Percentiles rank a stretch among this genome's conserved stretches.
These are phyloP conservation scores for Chelonus formosanus DNA, from an alignment of 2,888 invertebrate species.

Conservation along the genomic window DNA sequence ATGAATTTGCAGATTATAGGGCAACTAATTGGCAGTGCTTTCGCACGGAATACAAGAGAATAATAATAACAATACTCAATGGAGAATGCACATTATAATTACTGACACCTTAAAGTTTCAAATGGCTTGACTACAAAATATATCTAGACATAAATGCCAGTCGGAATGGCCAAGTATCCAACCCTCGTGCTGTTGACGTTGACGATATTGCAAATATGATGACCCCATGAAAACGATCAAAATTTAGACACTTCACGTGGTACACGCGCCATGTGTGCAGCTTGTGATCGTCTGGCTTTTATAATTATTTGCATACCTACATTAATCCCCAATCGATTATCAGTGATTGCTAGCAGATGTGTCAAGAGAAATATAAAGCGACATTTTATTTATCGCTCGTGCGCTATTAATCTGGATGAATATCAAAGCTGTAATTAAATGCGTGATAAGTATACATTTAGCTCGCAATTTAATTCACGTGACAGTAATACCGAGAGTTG, in stretches of 20 bases:
- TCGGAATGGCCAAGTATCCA: constrained; percentile 49
- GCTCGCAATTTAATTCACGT: constrained; percentile 29
- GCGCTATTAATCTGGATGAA: constrained; percentile 26
- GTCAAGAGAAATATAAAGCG: constrained; percentile 24
- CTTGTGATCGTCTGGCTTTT: neutral
- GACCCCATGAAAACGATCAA: constrained; percentile 53
- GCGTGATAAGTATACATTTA: constrained; percentile 29
- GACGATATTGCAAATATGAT: constrained; percentile 46
- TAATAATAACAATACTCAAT: constrained; percentile 10
- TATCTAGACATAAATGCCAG: constrained; percentile 55
- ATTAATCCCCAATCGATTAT: constrained; percentile 24
- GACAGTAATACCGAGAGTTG: constrained; percentile 14
- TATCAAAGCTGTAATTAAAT: constrained; percentile 31
- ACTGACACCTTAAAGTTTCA: constrained; percentile 58
- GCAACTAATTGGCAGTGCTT: constrained; percentile 48
- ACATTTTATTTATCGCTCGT: constrained; percentile 24
- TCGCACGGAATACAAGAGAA: neutral
- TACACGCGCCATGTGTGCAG: constrained; percentile 8
- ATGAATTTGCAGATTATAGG: constrained; percentile 59
- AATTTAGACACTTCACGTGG: constrained; percentile 4
- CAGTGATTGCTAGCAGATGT: constrained; percentile 20
- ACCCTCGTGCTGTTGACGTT: constrained; percentile 47
- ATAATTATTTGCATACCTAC: constrained; percentile 15
- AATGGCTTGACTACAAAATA: constrained; percentile 48
- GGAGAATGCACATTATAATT: constrained; percentile 48